A percentile compares a stretch with the other conserved stretches of the same genome.
Conservation (phyloP, 2,888 invertebrate genomes). For the Eupithecia dodoneata region DNA sequence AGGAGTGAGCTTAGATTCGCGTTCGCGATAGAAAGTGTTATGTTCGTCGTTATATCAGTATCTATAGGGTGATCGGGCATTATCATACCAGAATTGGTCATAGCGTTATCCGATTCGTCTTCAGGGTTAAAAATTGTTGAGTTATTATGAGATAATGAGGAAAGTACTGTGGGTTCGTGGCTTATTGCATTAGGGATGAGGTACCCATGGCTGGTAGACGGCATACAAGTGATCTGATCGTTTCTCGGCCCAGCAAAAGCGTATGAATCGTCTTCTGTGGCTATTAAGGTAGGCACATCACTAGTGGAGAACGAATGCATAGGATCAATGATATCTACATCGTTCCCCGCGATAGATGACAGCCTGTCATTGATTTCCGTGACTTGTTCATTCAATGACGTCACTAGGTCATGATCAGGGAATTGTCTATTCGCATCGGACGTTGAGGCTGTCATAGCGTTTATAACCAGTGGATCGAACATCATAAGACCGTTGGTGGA, state of each 20-base stretch:
- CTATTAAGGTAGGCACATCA: constrained; percentile 72
- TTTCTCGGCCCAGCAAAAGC: constrained; percentile 65
- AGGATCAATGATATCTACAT: constrained; percentile 70
- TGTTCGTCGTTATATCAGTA: constrained; percentile 75
- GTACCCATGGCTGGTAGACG: constrained; percentile 86
- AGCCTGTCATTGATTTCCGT: constrained; percentile 78
- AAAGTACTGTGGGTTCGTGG: constrained; percentile 82
- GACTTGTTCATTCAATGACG: constrained; percentile 80
- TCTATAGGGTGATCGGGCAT: constrained; percentile 73
- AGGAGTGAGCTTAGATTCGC: constrained; percentile 85
- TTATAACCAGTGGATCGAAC: constrained; percentile 80
- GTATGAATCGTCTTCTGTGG: constrained; percentile 62
- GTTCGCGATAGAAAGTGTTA: constrained; percentile 84
- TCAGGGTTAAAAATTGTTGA: constrained; percentile 77
- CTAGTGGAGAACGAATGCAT: constrained; percentile 78
- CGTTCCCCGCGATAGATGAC: constrained; percentile 71
- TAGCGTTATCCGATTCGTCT: constrained; percentile 62
- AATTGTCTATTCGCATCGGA: constrained; percentile 67
- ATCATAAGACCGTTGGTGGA: constrained; percentile 79
- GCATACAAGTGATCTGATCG: constrained; percentile 79
- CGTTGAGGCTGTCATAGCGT: constrained; percentile 67
- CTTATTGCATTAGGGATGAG: constrained; percentile 86
- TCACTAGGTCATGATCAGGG: constrained; percentile 77
- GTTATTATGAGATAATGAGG: constrained; percentile 79
- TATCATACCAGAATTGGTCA: constrained; percentile 66